Percentiles rank a stretch among this genome's conserved stretches.
Conservation (phyloP, 2,888 invertebrate species). For the Noctua janthina region DNA sequence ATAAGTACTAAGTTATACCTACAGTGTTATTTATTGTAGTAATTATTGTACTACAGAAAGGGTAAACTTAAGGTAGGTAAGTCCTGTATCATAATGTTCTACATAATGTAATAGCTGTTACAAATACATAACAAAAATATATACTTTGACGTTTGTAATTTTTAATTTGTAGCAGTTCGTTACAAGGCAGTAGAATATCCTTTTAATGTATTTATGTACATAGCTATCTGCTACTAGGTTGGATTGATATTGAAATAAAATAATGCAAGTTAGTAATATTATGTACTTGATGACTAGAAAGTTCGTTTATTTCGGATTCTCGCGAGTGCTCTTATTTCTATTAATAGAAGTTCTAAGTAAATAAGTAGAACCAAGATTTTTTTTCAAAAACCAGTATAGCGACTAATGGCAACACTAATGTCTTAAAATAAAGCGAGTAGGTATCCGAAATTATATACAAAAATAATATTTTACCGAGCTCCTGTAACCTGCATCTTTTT, state of each 20-base stretch:
- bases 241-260: slow-evolving; percentile 13
- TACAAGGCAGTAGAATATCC: background rate
- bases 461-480: slow-evolving; percentile 43
- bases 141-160: background rate
- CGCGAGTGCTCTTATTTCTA: slow-evolving; percentile 20
- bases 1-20: background rate
- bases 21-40: background rate
- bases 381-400: background rate
- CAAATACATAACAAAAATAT: background rate
- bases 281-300: slow-evolving; percentile 64
- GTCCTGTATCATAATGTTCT: background rate
- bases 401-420: slow-evolving; percentile 46
- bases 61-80: slow-evolving; percentile 35
- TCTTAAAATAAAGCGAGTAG: slow-evolving; percentile 34
- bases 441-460: slow-evolving; percentile 57
- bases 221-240: background rate
- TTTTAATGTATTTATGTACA: no score
- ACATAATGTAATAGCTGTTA: slow-evolving; percentile 5
- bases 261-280: slow-evolving; percentile 18
- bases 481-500: slow-evolving; percentile 40
- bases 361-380: background rate
- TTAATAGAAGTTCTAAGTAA: background rate
- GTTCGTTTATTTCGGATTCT: slow-evolving; percentile 55
- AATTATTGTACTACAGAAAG: slow-evolving; percentile 7
- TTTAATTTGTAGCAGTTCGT: background rate